Conservation (phyloP, 2,888 invertebrate species). For the Ptycholaimellus sp. region DNA sequence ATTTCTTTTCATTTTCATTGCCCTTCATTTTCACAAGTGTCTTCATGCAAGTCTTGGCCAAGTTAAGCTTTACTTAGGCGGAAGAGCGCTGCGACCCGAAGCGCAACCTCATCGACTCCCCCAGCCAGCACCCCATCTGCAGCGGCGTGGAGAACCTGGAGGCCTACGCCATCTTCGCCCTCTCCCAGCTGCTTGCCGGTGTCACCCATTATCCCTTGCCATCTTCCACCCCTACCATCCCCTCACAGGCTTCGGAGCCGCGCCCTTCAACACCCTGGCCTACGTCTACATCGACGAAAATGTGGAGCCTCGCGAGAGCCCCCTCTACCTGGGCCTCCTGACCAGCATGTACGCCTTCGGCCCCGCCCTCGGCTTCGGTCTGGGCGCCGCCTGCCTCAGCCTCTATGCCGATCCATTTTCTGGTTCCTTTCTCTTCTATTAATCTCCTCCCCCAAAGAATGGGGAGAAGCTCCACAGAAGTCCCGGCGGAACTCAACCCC, state of each 20-base stretch:
- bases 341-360: conserved; percentile 19
- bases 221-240: conserved; percentile 1
- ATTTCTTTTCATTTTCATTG: conserved; percentile 6
- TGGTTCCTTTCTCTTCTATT: background rate
- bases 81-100: too few relatives aligned
- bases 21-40: too few relatives aligned
- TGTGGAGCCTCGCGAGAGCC: conserved; percentile 12
- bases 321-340: conserved; percentile 15
- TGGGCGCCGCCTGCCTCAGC: conserved; percentile 12
- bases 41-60: too few relatives aligned
- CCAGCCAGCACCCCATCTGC: too few relatives aligned
- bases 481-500: conserved; percentile 36
- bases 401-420: conserved; percentile 11
- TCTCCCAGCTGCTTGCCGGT: conserved; percentile 14
- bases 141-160: conserved; percentile 7
- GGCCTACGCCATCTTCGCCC: conserved; percentile 11
- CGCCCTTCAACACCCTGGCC: conserved; percentile 18
- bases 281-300: conserved; percentile 16
- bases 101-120: too few relatives aligned
- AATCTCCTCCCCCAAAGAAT: too few relatives aligned
- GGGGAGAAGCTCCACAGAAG: too few relatives aligned
- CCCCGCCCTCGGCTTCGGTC: conserved; percentile 16
- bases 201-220: too few relatives aligned
- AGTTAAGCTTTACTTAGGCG: too few relatives aligned
- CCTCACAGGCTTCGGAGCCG: conserved; percentile 10